These are phyloP conservation scores for Phocoena sinus DNA, from an alignment of 2,113 vertebrate genomes.

Conservation along the genomic window DNA sequence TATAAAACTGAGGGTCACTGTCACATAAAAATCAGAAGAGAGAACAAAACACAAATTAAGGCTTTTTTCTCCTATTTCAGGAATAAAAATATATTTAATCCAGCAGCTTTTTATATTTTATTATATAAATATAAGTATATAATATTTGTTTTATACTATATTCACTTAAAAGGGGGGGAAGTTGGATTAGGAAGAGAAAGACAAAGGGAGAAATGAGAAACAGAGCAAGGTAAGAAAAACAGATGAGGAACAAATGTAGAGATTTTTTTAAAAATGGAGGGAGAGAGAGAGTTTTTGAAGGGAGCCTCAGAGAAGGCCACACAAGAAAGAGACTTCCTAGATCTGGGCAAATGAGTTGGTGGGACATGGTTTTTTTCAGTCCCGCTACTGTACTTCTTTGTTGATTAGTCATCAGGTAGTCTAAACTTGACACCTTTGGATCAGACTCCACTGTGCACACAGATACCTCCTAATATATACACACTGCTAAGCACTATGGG, in stretches of 20 bases:
- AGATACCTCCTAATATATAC: background rate
- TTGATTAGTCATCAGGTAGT: background rate
- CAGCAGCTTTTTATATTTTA: background rate
- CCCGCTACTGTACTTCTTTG: background rate
- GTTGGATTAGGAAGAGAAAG: background rate
- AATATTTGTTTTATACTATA: background rate
- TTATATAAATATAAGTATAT: background rate
- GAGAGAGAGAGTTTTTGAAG: background rate
- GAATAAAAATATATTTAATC: background rate
- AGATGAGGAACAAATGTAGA: background rate
- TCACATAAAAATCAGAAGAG: background rate
- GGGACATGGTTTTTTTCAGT: background rate
- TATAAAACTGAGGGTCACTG: background rate
- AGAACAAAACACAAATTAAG: background rate
- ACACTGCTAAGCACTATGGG: background rate
- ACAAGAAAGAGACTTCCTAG: background rate
- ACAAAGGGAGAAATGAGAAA: background rate
- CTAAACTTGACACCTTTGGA: background rate
- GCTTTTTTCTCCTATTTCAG: background rate
- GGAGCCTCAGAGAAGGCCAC: background rate
- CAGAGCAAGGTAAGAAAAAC: background rate
- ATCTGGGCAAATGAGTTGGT: background rate
- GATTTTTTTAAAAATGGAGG: background rate
- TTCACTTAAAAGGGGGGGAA: background rate
- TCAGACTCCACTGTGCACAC: background rate